Conservation (phyloP, 2,113 vertebrate genomes). For the Coryphaenoides rupestris region DNA sequence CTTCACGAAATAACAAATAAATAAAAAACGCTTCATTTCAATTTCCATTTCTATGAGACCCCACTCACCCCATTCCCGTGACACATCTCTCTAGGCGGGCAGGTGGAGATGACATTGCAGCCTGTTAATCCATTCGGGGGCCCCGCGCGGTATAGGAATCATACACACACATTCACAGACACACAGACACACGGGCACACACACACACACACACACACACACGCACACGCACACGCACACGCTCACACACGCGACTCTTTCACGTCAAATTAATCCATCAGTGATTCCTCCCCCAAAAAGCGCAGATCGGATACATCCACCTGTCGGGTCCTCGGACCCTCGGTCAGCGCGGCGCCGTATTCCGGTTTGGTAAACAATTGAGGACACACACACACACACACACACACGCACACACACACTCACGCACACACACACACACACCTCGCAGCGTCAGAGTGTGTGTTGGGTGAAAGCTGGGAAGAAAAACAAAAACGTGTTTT, state of each 20-base stretch:
- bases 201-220: too few species aligned
- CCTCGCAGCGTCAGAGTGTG: conserved; percentile 26
- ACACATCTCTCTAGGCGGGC: conserved; percentile 82
- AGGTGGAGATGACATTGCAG: conserved; percentile 73
- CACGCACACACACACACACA: conserved; percentile 56
- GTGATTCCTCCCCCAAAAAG: conserved; percentile 40
- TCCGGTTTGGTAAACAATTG: conserved; percentile 5
- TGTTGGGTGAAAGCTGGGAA: too few species aligned
- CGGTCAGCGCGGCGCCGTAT: conserved; percentile 24
- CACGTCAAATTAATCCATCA: conserved; percentile 62
- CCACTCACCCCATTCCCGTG: conserved; percentile 88
- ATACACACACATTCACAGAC: conserved; percentile 35
- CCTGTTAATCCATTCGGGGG: conserved; percentile 71
- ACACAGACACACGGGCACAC: too few species aligned
- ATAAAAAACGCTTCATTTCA: background rate
- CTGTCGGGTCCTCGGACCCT: conserved; percentile 53
- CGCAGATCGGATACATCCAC: conserved; percentile 61
- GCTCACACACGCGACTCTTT: background rate
- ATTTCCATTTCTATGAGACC: background rate
- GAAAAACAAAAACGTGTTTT: background rate
- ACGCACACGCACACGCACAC: too few species aligned
- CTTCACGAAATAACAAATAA: too few species aligned
- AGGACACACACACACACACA: background rate
- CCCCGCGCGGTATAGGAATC: conserved; percentile 56
- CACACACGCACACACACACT: background rate